Percentiles rank a stretch among this genome's conserved stretches.
phyloP scores from a whole-genome alignment of 2,888 invertebrate genomes.

The Muschampia plurimacula region DNA sequence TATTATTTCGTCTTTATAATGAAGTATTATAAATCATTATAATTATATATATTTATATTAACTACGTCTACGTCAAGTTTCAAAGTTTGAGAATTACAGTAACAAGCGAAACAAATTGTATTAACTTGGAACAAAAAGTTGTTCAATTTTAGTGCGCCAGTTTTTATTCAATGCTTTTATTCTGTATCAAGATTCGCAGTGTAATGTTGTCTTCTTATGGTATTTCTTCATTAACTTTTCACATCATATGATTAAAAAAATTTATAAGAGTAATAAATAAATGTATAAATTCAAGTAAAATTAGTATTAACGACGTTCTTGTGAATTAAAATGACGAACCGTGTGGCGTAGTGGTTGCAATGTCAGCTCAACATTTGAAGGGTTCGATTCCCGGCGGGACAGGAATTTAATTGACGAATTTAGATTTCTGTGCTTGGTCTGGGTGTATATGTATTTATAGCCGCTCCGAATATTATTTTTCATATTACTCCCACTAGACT shows the following conservation, averaged over 20 bases:
- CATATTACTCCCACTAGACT: slow-evolving; percentile 16
- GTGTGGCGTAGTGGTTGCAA: too few relatives aligned
- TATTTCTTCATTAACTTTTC: neutral
- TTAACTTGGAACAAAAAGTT: slow-evolving; percentile 38
- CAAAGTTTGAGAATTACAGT: slow-evolving; percentile 11
- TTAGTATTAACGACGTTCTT: neutral
- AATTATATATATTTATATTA: too few relatives aligned
- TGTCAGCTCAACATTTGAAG: too few relatives aligned
- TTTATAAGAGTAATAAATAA: neutral
- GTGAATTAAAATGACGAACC: neutral
- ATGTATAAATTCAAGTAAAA: neutral
- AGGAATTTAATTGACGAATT: too few relatives aligned
- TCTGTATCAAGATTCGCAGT: slow-evolving; percentile 32
- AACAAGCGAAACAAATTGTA: slow-evolving; percentile 30
- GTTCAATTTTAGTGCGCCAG: slow-evolving; percentile 36
- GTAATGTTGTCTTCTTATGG: slow-evolving; percentile 14
- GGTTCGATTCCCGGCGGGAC: too few relatives aligned
- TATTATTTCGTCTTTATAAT: too few relatives aligned
- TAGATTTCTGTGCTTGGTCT: too few relatives aligned
- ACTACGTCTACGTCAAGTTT: neutral
- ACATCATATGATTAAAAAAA: neutral
- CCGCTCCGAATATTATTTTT: slow-evolving; percentile 19
- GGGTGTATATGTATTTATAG: neutral
- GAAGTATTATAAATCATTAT: too few relatives aligned
- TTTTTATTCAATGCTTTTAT: slow-evolving; percentile 28